These are phyloP conservation scores for Mobula hypostoma DNA, from an alignment of 2,113 vertebrate species.

Conservation along the genomic window DNA sequence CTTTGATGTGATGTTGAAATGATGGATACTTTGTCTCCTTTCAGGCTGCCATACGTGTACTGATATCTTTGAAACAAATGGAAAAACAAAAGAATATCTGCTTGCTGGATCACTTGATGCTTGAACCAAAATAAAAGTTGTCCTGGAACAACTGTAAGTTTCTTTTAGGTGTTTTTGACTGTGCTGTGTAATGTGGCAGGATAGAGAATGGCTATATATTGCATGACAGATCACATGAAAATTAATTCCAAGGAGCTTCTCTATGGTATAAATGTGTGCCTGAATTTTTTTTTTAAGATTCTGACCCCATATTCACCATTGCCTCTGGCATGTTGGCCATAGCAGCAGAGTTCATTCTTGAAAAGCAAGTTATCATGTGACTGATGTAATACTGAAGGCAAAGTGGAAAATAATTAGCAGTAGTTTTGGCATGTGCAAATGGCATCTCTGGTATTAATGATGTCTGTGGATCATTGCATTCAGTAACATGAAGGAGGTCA, in stretches of 20 bases:
- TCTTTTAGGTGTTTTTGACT: neutral
- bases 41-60: neutral
- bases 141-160: slow-evolving; percentile 22
- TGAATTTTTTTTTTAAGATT: neutral
- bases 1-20: neutral
- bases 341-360: neutral
- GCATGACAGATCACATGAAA: neutral
- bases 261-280: neutral
- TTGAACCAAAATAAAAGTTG: neutral
- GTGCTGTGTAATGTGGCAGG: neutral
- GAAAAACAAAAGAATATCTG: neutral
- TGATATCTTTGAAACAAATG: neutral
- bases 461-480: neutral
- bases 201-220: neutral
- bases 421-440: neutral
- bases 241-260: neutral
- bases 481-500: neutral
- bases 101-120: neutral
- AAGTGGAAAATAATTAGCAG: neutral
- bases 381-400: neutral
- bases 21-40: neutral
- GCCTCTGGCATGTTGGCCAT: neutral
- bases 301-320: neutral
- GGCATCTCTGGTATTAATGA: neutral
- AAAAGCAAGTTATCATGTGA: neutral